Base-by-base conservation (phyloP, 2,888 invertebrate species). In the Cataglyphis livida region DNA sequence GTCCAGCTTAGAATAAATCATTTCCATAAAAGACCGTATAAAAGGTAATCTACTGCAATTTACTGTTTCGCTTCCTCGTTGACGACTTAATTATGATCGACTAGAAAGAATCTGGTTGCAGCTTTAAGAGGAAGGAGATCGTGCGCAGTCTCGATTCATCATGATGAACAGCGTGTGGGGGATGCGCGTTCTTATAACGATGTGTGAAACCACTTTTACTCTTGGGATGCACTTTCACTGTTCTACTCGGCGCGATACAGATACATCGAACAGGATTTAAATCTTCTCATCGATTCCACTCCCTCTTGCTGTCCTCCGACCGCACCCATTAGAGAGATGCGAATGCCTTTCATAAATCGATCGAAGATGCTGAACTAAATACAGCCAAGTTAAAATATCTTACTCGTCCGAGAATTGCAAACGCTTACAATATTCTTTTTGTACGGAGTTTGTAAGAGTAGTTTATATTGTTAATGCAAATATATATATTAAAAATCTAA, bases 171-270 rank as follows among this genome's bases (percentile, higher is more conserved):
- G 91, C 84, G 64, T 10, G 64, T 15, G 75, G 74, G 35, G 6
- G 35, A 71, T 81, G 74, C 87, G 73, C 87, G 89, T 90, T 91
- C 89, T 87, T 88, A 73, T 84, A 84, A 75, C 71, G 75, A 85
- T 84, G 89, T 86, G 89, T 85, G 87, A 91, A 91, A 92, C 92
- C 85, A 93, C 94, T 93, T 93, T 93, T 93, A 93, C 93, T 87
- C 93, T 87, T 88, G 87, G 74, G 89, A 91, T 92, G 89, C 87
- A 93, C 94, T 94, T 93, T 93, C 93, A 93, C 94, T 93, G 92
- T 92, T 93, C 91, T 91, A 92, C 91, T 92, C 87, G 87, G 85
- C 88, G 91, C 87, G 91, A 91, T 90, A 87, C 91, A 85, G 84
- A 82, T 85, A 85, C 87, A 88, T 87, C 85, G 84, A 73, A 85